Conservation (phyloP, 1,140 invertebrate species). For the Steinernema feltiae region DNA sequence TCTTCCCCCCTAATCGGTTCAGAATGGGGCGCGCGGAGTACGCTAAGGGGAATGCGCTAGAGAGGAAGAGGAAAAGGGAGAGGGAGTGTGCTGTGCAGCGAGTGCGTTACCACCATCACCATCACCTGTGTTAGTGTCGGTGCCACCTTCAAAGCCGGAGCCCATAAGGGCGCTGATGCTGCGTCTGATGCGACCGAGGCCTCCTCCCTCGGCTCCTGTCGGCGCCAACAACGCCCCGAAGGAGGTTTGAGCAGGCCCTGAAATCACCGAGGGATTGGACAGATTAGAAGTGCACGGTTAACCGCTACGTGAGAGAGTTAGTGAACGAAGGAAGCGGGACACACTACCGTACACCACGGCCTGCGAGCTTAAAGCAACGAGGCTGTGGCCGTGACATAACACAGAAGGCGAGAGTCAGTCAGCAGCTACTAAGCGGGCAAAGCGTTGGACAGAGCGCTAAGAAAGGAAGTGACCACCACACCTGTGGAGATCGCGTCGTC, state of each 20-base stretch:
- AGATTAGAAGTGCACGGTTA: not conserved
- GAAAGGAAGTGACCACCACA: conserved; percentile 13
- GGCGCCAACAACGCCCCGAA: not conserved
- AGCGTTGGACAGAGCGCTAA: conserved; percentile 14
- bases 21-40: not conserved
- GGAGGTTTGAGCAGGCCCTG: not conserved
- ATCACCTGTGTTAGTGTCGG: conserved; percentile 1
- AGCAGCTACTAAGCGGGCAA: conserved; percentile 21
- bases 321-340: not conserved
- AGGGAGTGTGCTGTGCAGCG: not conserved
- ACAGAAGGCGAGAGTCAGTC: not conserved
- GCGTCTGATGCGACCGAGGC: not conserved
- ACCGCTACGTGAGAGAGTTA: not conserved
- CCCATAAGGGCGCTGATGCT: not conserved
- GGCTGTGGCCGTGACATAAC: not conserved
- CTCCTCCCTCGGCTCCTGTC: not conserved
- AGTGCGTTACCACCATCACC: not conserved
- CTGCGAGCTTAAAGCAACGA: not conserved
- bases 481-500: conserved; percentile 25
- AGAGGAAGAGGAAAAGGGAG: not conserved
- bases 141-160: not conserved
- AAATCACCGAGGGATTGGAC: not conserved
- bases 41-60: not conserved
- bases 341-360: not conserved
- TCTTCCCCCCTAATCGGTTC: no score